Base-by-base conservation (phyloP, 2,113 vertebrate species). In the Entelurus aequoreus region DNA sequence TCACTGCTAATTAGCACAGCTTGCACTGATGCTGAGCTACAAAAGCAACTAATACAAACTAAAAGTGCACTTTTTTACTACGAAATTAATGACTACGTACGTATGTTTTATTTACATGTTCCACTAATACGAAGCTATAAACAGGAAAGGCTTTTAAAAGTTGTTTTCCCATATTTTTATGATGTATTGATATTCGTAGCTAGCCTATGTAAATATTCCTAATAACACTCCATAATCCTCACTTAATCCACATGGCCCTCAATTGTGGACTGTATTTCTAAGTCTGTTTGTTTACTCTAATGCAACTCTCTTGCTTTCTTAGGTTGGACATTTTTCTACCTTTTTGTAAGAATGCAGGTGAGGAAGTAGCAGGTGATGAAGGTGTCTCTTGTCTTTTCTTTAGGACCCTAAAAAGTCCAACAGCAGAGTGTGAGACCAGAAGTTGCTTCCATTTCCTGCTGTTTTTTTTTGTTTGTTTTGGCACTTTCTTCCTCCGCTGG, bases 231-330 rank as follows among this genome's bases (percentile, higher is more conserved):
- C 3, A 12, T 52, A 52, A 52, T 52, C 5, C 50, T 52, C 8
- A 12, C 28, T 12, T 21, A 52, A 52, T 5, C 50, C 50, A 52
- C 19, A 6, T 12, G 16, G 19, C 50, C 19, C 50, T 11, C 4
- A 19, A 51, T 5, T 51, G 6, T 54, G 40, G 40, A 8, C 40
- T 42, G 13, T 14, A 4, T 8, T 35, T 15, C 7, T 54, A 54
- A 37, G 2, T 35, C 53, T 37, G 19, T 64, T 51, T 28, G 5
- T 16, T 56, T 5, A 9, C 14, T 36, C 28, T 54, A 66, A 21
- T 62, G 54, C 11, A 69, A 68, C n/a, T 65, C 49, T 13, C 10
- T 52, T 74, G 19, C 57, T 36, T 65, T 48, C 68, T 59, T 52
- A 28, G 38, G 16, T 48, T 28, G 38, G 56, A 66, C 61, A 6